Evolutionary conservation across 2,113 vertebrate species (phyloP).

Genomic region (Halichoeres trimaculatus): DNA sequence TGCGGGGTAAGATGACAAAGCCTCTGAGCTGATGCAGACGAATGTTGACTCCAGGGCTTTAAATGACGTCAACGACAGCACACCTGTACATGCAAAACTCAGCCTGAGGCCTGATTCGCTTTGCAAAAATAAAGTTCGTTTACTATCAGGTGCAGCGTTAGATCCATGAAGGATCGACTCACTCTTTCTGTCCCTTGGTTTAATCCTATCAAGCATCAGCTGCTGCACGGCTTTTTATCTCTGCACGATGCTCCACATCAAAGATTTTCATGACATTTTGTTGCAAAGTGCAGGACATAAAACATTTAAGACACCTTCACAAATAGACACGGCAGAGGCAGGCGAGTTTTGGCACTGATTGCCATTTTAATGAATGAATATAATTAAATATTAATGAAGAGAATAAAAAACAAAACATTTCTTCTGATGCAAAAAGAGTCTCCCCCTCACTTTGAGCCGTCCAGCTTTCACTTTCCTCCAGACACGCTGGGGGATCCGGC

Average conservation of each 20-base stretch:
- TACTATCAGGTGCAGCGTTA: not conserved
- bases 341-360: conserved; percentile 32
- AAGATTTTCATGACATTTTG: conserved; percentile 34
- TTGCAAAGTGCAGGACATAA: conserved; percentile 11
- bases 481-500: conserved; percentile 21
- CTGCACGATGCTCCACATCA: conserved; percentile 50
- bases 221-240: conserved; percentile 46
- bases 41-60: not conserved
- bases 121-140: not conserved
- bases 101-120: not conserved
- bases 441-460: conserved; percentile 24
- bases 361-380: conserved; percentile 65
- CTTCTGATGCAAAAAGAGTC: conserved; percentile 23
- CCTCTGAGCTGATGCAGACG: not conserved
- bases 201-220: conserved; percentile 21
- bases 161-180: not conserved
- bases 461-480: conserved; percentile 38
- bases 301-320: conserved; percentile 7
- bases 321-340: conserved; percentile 28
- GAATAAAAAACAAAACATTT: conserved; percentile 41
- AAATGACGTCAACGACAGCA: not conserved
- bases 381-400: conserved; percentile 61
- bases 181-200: not conserved
- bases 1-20: not conserved
- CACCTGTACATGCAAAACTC: not conserved